These are phyloP conservation scores for Arbacia lixula DNA, from an alignment of 53 echinoderm and acorn worm genomes.

Conservation along the genomic window DNA sequence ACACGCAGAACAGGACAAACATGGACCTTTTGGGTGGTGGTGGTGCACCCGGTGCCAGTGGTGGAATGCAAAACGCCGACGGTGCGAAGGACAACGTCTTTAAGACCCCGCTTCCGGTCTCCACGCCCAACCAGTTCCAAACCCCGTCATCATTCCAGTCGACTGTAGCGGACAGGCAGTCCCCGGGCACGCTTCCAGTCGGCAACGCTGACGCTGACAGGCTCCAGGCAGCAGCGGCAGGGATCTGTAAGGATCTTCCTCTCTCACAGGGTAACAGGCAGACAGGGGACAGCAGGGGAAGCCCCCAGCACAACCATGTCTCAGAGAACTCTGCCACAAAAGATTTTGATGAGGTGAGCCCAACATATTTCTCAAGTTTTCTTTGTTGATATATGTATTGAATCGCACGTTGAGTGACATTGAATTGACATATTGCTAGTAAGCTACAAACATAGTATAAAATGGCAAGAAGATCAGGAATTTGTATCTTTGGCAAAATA, in stretches of 20 bases:
- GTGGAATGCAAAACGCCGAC: conserved; percentile 9
- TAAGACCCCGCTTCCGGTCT: conserved; percentile 81
- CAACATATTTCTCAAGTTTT: background rate
- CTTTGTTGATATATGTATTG: background rate
- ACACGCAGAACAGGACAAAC: conserved; percentile 25
- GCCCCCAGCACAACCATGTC: conserved; percentile 22
- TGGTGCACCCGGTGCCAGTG: background rate
- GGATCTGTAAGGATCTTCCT: background rate
- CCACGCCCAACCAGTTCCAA: conserved; percentile 63
- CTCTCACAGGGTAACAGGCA: conserved; percentile 32
- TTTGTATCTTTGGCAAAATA: no score
- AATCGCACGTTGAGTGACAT: no score
- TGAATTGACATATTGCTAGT: no score
- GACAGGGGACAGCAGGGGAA: background rate
- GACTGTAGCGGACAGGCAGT: conserved; percentile 54
- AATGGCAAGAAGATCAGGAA: no score
- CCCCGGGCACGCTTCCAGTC: conserved; percentile 27
- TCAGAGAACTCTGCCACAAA: conserved; percentile 60
- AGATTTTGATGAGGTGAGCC: conserved; percentile 68
- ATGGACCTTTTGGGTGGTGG: conserved; percentile 3
- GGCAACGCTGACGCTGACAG: no score
- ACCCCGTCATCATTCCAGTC: conserved; percentile 77
- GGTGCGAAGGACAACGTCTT: conserved; percentile 55
- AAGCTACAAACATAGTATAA: no score
- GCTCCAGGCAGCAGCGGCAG: no score